These are phyloP conservation scores for Phrynosoma blainvillii DNA, from an alignment of 2,113 vertebrate species.

Conservation along the genomic window DNA sequence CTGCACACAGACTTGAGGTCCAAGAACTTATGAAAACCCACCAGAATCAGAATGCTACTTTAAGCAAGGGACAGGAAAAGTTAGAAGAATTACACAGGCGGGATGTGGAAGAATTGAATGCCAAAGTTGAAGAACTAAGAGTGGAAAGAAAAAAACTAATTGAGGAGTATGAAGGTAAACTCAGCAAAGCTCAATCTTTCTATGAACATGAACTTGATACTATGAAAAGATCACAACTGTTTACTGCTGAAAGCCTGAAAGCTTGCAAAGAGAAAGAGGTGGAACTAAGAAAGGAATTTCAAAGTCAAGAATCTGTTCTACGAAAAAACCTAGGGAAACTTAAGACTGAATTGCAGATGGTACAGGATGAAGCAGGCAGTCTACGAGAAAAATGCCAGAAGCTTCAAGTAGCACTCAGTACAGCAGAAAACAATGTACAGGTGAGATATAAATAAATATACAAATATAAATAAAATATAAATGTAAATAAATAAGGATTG, in stretches of 20 bases:
- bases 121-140: constrained; percentile 88
- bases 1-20: constrained; percentile 88
- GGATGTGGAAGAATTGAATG: constrained; percentile 88
- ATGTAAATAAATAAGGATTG: not conserved
- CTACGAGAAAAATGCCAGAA: constrained; percentile 90
- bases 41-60: constrained; percentile 88
- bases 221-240: constrained; percentile 95
- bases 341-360: constrained; percentile 86
- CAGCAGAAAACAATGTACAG: constrained; percentile 87
- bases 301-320: constrained; percentile 91
- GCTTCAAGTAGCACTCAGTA: constrained; percentile 85
- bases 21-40: constrained; percentile 92
- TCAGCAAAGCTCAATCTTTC: constrained; percentile 95
- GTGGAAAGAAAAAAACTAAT: constrained; percentile 91
- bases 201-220: constrained; percentile 96
- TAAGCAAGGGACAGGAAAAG: constrained; percentile 92
- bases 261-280: constrained; percentile 95
- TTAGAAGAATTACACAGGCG: constrained; percentile 85
- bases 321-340: constrained; percentile 89
- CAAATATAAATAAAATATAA: no score
- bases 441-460: constrained; percentile 67
- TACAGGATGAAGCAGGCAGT: constrained; percentile 91
- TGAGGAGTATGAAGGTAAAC: constrained; percentile 95
- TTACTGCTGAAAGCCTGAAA: constrained; percentile 93
- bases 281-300: constrained; percentile 93